Percentiles rank a stretch among this genome's conserved stretches.
Evolutionary conservation across 1,140 invertebrate species (phyloP).

Genomic region (Pseudachorutes palmiensis): DNA sequence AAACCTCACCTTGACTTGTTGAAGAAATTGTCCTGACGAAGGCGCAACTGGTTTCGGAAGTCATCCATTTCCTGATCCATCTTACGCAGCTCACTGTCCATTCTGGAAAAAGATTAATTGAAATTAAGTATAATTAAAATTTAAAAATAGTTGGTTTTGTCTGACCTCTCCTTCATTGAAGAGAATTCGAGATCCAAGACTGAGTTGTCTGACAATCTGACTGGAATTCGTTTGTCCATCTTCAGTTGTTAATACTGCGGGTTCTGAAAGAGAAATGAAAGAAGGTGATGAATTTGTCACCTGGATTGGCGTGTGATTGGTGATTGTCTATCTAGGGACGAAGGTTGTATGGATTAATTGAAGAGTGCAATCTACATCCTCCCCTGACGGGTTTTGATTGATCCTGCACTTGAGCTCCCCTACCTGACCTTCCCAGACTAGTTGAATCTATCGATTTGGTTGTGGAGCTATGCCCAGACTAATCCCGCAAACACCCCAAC

Average conservation of each 20-base stretch:
- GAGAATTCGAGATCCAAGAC: conserved; percentile 94
- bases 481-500: too few species aligned
- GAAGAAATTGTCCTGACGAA: conserved; percentile 64
- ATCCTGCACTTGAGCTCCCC: too few species aligned
- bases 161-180: conserved; percentile 73
- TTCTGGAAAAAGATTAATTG: conserved; percentile 69
- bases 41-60: conserved; percentile 86
- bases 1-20: background rate
- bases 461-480: too few species aligned
- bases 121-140: conserved; percentile 2
- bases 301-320: too few species aligned
- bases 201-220: conserved; percentile 86
- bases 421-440: too few species aligned
- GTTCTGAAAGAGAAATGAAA: background rate
- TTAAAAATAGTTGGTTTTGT: background rate
- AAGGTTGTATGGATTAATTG: too few species aligned
- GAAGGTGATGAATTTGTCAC: too few species aligned
- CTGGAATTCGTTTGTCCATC: conserved; percentile 58
- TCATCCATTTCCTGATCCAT: conserved; percentile 97
- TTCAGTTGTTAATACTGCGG: background rate
- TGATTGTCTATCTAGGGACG: too few species aligned
- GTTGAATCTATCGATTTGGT: too few species aligned
- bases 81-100: conserved; percentile 91
- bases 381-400: too few species aligned
- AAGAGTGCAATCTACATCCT: too few species aligned